Conservation (phyloP, 2,113 vertebrate species). For the Phoenicopterus ruber region DNA sequence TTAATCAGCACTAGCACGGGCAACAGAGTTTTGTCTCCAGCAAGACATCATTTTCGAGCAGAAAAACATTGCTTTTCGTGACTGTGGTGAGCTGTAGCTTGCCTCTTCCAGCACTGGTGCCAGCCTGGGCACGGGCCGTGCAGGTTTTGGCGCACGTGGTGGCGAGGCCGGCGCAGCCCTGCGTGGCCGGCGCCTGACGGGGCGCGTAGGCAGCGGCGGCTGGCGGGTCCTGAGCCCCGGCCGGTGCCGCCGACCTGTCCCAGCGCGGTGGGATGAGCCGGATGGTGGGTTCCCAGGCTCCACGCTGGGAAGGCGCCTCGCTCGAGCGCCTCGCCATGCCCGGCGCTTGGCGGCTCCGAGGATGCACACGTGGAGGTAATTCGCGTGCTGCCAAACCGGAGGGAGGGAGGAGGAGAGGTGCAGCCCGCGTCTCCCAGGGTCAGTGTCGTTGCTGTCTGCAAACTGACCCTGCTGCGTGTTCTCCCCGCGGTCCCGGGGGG, state of each 20-base stretch:
- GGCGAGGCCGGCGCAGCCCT: accelerated
- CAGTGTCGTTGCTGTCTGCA: neutral
- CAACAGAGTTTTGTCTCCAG: neutral
- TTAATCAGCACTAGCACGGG: accelerated
- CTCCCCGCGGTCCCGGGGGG: neutral
- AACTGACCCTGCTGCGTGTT: too few relatives aligned
- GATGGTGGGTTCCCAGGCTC: too few relatives aligned
- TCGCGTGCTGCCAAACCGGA: accelerated
- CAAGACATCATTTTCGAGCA: neutral
- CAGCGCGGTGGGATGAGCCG: too few relatives aligned
- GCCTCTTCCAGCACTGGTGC: neutral
- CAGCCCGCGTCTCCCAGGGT: accelerated
- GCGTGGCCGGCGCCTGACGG: accelerated
- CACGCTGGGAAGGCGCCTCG: neutral
- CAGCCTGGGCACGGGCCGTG: neutral
- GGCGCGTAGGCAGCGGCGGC: accelerated
- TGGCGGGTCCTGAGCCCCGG: accelerated
- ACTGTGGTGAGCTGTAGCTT: neutral
- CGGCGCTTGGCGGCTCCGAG: neutral
- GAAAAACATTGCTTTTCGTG: accelerated
- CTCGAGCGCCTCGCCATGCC: too few relatives aligned
- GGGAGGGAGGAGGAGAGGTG: neutral
- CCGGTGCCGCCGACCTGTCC: too few relatives aligned
- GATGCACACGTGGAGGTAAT: accelerated
- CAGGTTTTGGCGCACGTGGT: accelerated